A percentile compares a stretch with the other conserved stretches of the same genome.
Conservation (phyloP, 2,888 invertebrate genomes). For the Xestia xanthographa region DNA sequence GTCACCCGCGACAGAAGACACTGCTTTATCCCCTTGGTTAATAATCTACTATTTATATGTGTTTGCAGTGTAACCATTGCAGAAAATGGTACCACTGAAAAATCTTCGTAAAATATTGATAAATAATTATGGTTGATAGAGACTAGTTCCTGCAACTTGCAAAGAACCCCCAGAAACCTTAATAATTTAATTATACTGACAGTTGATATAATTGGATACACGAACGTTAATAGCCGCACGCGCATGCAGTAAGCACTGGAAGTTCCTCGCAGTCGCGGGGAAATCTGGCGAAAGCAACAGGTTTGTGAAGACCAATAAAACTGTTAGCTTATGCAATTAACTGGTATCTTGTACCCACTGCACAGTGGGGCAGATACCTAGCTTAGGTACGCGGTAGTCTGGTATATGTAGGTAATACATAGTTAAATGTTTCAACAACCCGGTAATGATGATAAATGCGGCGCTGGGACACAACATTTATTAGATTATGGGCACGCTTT, state of each 20-base stretch:
- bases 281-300: slow-evolving; percentile 49
- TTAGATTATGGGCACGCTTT: not conserved
- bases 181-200: not conserved
- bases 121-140: not conserved
- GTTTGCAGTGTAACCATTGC: too few relatives aligned
- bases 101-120: not conserved
- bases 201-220: slow-evolving; percentile 2
- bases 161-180: not conserved
- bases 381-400: not conserved
- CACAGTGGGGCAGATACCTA: not conserved
- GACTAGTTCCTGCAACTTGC: not conserved
- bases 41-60: too few relatives aligned
- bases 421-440: slow-evolving; percentile 1
- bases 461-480: not conserved
- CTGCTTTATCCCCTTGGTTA: too few relatives aligned
- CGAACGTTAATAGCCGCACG: not conserved
- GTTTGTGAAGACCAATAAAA: slow-evolving; percentile 47
- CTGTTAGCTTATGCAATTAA: slow-evolving; percentile 47
- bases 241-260: not conserved
- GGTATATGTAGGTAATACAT: not conserved
- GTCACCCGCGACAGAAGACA: too few relatives aligned
- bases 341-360: slow-evolving; percentile 6
- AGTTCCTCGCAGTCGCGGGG: slow-evolving; percentile 14
- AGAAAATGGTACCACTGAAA: not conserved
- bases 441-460: slow-evolving; percentile 7